Percentiles rank a stretch among this genome's conserved stretches.
These are phyloP conservation scores for Nemopilema nomurai DNA, from an alignment of 30 jellyfish, hydroid and myxozoan species.

Conservation along the genomic window DNA sequence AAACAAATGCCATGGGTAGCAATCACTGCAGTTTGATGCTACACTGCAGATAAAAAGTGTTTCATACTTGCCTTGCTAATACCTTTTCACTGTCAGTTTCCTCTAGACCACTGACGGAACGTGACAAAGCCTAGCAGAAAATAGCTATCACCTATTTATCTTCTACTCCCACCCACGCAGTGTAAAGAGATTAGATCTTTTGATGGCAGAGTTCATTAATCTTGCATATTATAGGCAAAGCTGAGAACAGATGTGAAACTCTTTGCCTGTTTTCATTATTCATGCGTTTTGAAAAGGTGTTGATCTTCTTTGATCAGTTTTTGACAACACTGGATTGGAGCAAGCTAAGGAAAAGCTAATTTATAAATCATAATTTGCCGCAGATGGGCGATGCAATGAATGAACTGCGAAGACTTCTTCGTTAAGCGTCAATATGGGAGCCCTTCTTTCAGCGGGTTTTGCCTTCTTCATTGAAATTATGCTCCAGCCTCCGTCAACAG, in stretches of 20 bases:
- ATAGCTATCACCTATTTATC: constrained; percentile 19
- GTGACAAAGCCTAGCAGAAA: constrained; percentile 30
- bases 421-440: background rate
- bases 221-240: constrained; percentile 44
- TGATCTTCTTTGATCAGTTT: constrained; percentile 20
- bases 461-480: background rate
- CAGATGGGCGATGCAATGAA: background rate
- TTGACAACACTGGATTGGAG: constrained; percentile 9
- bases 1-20: no score
- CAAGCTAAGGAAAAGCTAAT: constrained; percentile 12
- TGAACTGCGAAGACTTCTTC: background rate
- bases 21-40: no score
- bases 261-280: constrained; percentile 41
- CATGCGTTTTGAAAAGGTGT: constrained; percentile 25
- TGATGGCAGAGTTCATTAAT: constrained; percentile 24
- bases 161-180: constrained; percentile 62
- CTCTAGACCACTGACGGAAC: background rate
- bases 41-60: no score
- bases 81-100: background rate
- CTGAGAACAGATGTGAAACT: constrained; percentile 69
- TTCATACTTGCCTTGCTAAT: background rate
- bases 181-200: constrained; percentile 30
- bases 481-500: background rate
- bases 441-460: background rate
- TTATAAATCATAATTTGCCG: background rate